These are phyloP conservation scores for Rallus crepitans DNA, from an alignment of 2,797 vertebrate genomes.

Conservation along the genomic window DNA sequence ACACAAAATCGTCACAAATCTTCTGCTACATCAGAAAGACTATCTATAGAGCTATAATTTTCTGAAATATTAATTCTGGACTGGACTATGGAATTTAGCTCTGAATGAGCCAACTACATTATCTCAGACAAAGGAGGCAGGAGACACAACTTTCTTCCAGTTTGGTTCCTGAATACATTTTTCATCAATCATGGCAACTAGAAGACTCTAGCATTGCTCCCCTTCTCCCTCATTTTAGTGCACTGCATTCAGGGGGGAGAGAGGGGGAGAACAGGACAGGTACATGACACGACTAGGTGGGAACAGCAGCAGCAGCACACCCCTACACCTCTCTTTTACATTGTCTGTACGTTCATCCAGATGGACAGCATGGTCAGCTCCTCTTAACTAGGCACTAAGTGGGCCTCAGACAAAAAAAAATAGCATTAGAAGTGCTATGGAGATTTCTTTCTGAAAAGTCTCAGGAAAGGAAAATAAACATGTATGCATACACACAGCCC, in stretches of 20 bases:
- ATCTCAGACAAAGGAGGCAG: neutral
- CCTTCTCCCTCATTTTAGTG: neutral
- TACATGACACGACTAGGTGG: too few relatives aligned
- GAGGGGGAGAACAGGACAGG: too few relatives aligned
- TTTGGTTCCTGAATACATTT: neutral
- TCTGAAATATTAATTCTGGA: neutral
- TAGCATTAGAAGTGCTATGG: neutral
- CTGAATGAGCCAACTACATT: neutral
- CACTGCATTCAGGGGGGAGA: fast-evolving
- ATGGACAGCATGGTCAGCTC: neutral
- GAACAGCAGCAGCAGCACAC: neutral
- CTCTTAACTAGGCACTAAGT: neutral
- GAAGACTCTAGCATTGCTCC: neutral
- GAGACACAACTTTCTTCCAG: neutral
- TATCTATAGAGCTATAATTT: neutral
- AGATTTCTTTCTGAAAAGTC: neutral
- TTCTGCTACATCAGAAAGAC: neutral
- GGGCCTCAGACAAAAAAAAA: neutral
- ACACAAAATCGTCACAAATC: neutral
- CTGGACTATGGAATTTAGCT: fast-evolving
- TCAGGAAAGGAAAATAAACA: neutral
- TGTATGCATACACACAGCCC: neutral
- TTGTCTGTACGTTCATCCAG: neutral
- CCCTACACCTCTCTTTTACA: neutral
- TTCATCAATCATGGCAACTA: neutral